Evolutionary conservation across 1,140 invertebrate genomes (phyloP), one percentile per base, ranked within the genome.

Genomic region (Cylas formicarius): DNA sequence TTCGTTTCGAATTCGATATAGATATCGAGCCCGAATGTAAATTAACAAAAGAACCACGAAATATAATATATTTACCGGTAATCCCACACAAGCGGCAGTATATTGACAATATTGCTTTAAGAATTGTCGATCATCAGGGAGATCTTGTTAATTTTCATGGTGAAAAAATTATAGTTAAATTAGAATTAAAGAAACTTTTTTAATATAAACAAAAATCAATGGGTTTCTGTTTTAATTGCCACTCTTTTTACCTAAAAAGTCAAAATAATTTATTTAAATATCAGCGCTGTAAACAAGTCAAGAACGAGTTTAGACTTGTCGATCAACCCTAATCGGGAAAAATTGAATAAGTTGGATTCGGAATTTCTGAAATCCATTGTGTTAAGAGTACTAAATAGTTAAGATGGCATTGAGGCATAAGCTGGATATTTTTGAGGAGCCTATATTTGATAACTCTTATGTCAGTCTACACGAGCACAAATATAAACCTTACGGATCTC

Each of bases 401-500:
- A 18, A 18, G 19, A 35, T 35, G 5, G 13, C n/a, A 7, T 23
- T 16, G n/a, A n/a, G n/a, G n/a, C n/a, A 36, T 22, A 28, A 40
- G 24, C 1, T 42, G 4, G 26, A 42, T 9, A 14, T 42, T 4
- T 42, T 32, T 5, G 14, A 31, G 2, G 17, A 42, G 23, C 16
- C 27, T 2, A 28, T 32, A 6, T 31, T 29, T 18, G 34, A 45
- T 17, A n/a, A 24, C 29, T 38, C 43, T 2, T 18, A 29, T 20
- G 24, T 31, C 10, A 42, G 39, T 20, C 10, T 20, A 32, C 29
- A 53, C 16, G 22, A 38, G 9, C 50, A 55, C 35, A 45, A 42
- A 4, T 41, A 55, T 27, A 45, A 44, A 29, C 52, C 52, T 14
- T 44, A 47, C 35, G 37, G 17, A 4, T 45, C 39, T 3, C 37